Evolutionary conservation across 2,113 vertebrate genomes (phyloP), one percentile per base, ranked within the genome.

Genomic region (Xenotilapia flavipinnis): DNA sequence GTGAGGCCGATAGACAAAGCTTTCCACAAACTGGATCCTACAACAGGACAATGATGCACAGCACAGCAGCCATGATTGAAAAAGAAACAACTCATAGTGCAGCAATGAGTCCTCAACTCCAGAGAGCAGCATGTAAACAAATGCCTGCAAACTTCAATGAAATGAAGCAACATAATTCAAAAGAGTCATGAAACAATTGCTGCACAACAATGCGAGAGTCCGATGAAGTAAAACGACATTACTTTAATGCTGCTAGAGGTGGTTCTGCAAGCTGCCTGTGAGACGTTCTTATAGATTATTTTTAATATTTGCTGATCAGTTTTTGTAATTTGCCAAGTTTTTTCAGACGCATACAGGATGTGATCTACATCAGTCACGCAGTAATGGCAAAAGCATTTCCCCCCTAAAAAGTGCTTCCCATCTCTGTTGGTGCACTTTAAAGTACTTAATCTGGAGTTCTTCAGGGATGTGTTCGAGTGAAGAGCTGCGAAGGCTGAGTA

Each of bases 151-250:
- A 40, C n/a, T 21, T 68, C 11, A 68, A 40, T 40, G 1, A 40
- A 68, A 38, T 40, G 36, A 9, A 68, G n/a, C 62, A 14, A 68
- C 36, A 40, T 13, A 21, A 38, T 68, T 40, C 19, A 68, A 19
- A 65, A 21, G 60, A 21, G 60, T 65, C 7, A 40, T 14, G 6
- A 38, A 21, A 21, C 19, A 40, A 38, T 38, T 14, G 2, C 36
- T 21, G 33, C 19, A 68, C 3, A 40, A 40, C 19, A 21, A 68
- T 4, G 36, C 6, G 4, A 14, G 62, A 68, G 62, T 40, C 36
- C 0, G 1, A 40, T 21, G 2, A 68, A 40, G 62, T 40, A 38
- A 68, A 40, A 68, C 7, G 33, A 21, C 0, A 6, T 40, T 1
- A 21, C n/a, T 68, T 40, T 13, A 13, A 5, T 0, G 33, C 33